Base-by-base conservation (phyloP, 2,888 invertebrate species). In the Coleophora deauratella region DNA sequence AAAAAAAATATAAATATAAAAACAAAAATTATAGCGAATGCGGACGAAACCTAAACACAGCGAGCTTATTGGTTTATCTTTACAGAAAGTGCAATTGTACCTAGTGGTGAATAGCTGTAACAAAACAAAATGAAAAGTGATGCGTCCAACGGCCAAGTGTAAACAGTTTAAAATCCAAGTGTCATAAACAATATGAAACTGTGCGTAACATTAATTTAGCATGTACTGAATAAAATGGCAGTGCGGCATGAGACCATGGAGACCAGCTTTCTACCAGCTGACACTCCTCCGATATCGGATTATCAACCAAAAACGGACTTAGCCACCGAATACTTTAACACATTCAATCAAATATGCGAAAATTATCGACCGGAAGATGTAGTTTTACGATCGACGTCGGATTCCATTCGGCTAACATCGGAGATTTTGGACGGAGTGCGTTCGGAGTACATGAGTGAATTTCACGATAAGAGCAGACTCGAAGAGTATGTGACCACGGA, bases 221-320 rank as follows among this genome's bases (percentile, higher is more conserved):
- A n/a, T n/a, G n/a, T n/a, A n/a, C 42, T 41, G 45, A 51, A 44
- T 4, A 58, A 41, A 38, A 81, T 82, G 82, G 73, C 77, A 13
- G 47, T 77, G 39, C 65, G 80, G 44, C 73, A 77, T 64, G 73
- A 82, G n/a, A 61, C 47, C 46, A 85, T 86, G 76, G 86, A 90
- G 56, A 57, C 78, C 1, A 62, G 51, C 46, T 85, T 84, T 76
- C 86, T 78, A 51, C 74, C 72, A 75, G 91, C 79, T 68, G 90
- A 67, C 82, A 90, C 85, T 60, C 90, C 77, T 66, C 91, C 73
- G 72, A 86, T 73, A 73, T 81, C 66, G 1, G 64, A 64, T 10
- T 79, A 80, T 52, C 78, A 79, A 44, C 68, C 76, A 3, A 74
- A 71, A 43, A 57, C 66, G 0, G 84, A 84, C 51, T 47, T 85